Evolutionary conservation across 2,888 invertebrate species (phyloP), one percentile per base, ranked within the genome.

Genomic region (Trachelus iudaicus): DNA sequence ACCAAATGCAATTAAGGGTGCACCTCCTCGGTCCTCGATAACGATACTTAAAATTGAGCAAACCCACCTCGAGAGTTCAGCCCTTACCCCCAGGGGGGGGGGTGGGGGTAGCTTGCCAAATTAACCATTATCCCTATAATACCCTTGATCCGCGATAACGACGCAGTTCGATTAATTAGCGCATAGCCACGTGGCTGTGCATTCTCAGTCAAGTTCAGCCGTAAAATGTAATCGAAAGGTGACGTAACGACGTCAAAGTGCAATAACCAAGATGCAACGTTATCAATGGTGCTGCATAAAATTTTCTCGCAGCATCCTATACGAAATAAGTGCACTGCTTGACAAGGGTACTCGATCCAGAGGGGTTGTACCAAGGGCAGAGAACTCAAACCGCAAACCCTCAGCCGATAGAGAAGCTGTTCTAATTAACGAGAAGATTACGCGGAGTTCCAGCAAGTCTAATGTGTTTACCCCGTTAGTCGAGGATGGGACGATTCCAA

Each of bases 351-450:
- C 23, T 56, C 56, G 56, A 15, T 56, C 2, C 56, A 56, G 9
- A 23, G 23, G 23, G 23, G 23, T 23, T 56, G 56, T 23, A 56
- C 23, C 15, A 56, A 56, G 23, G 56, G 56, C 23, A 23, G 23
- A 9, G 23, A 56, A 23, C 56, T 56, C 56, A 56, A 9, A 23
- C 56, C 56, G 56, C 56, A 56, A 56, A 9, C 15, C 56, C 56
- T 56, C 23, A 56, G 56, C 23, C 56, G 56, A 56, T 56, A 56
- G 56, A 56, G 56, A 56, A 71, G 34, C 34, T 71, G 71, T 33
- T 71, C 71, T 34, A 71, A 71, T 71, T 71, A 71, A 71, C 71
- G 71, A 31, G 71, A 71, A 71, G 71, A 71, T 71, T 71, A 71
- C 31, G 34, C 71, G 33, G 33, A 71, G 31, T 71, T 71, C 34